These are phyloP conservation scores for Sphaeridia pumilis DNA, from an alignment of 2,888 invertebrate species.

Conservation along the genomic window DNA sequence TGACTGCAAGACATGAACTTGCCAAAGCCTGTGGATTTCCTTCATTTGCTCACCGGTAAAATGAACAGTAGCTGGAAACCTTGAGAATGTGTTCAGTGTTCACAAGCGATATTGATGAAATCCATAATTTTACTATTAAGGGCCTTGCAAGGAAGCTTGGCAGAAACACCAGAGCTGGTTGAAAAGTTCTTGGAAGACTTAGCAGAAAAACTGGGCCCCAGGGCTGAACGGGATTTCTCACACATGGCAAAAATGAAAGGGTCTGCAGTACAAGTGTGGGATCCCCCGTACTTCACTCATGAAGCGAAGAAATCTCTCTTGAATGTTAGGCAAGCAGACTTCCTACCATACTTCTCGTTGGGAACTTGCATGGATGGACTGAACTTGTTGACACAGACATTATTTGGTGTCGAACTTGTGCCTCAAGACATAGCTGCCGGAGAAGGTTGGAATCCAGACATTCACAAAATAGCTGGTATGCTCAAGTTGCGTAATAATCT, in stretches of 20 bases:
- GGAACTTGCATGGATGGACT: slow-evolving; percentile 96
- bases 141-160: slow-evolving; percentile 75
- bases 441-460: slow-evolving; percentile 77
- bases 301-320: slow-evolving; percentile 60
- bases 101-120: slow-evolving; percentile 5
- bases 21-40: slow-evolving; percentile 80
- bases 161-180: slow-evolving; percentile 68
- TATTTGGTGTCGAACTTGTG: slow-evolving; percentile 70
- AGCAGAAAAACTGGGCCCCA: slow-evolving; percentile 54
- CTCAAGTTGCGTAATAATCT: background rate
- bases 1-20: slow-evolving; percentile 62
- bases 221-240: slow-evolving; percentile 62
- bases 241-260: slow-evolving; percentile 64
- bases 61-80: background rate
- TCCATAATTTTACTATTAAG: slow-evolving; percentile 41
- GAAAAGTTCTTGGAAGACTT: slow-evolving; percentile 65
- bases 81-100: background rate
- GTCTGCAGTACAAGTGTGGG: slow-evolving; percentile 52
- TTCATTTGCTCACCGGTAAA: slow-evolving; percentile 65
- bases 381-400: slow-evolving; percentile 67
- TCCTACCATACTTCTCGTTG: slow-evolving; percentile 75
- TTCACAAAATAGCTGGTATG: slow-evolving; percentile 70
- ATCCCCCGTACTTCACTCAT: slow-evolving; percentile 71
- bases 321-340: slow-evolving; percentile 51
- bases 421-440: slow-evolving; percentile 59